A percentile compares a stretch with the other conserved stretches of the same genome.
Conservation (phyloP, 2,888 invertebrate species). For the Amphipoea lucens region DNA sequence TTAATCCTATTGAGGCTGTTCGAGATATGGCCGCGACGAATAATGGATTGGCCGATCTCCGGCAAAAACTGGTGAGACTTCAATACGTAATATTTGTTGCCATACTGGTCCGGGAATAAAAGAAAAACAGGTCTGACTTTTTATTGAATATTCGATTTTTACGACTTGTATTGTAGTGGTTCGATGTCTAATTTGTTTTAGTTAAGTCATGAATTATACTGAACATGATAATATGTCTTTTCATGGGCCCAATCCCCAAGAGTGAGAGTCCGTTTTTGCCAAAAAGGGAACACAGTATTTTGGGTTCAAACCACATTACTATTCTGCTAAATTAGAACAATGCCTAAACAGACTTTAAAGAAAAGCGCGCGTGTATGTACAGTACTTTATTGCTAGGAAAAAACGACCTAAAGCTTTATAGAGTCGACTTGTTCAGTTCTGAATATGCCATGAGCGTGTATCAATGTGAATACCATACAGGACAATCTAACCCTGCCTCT, state of each 20-base stretch:
- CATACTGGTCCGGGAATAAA: slow-evolving; percentile 60
- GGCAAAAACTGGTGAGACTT: slow-evolving; percentile 75
- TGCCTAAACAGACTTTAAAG: background rate
- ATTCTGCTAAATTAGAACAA: background rate
- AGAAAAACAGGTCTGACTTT: slow-evolving; percentile 55
- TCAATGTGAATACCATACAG: slow-evolving; percentile 17
- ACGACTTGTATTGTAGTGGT: slow-evolving; percentile 49
- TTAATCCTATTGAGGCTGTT: slow-evolving; percentile 83
- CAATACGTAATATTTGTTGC: slow-evolving; percentile 70
- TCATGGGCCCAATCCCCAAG: background rate
- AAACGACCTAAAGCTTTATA: background rate
- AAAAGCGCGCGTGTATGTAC: background rate
- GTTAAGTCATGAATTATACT: slow-evolving; percentile 13
- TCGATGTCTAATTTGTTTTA: slow-evolving; percentile 33
- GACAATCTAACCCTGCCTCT: background rate
- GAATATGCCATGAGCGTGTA: background rate
- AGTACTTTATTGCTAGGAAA: background rate
- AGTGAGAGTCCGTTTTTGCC: slow-evolving; percentile 2
- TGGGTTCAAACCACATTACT: background rate
- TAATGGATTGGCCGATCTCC: slow-evolving; percentile 83
- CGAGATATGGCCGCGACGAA: slow-evolving; percentile 81
- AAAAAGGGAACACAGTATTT: background rate
- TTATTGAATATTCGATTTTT: slow-evolving; percentile 54
- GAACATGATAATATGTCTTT: slow-evolving; percentile 19
- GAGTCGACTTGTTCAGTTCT: background rate